phyloP scores from a whole-genome alignment of 2,113 vertebrate genomes.

The Octodon degus region DNA sequence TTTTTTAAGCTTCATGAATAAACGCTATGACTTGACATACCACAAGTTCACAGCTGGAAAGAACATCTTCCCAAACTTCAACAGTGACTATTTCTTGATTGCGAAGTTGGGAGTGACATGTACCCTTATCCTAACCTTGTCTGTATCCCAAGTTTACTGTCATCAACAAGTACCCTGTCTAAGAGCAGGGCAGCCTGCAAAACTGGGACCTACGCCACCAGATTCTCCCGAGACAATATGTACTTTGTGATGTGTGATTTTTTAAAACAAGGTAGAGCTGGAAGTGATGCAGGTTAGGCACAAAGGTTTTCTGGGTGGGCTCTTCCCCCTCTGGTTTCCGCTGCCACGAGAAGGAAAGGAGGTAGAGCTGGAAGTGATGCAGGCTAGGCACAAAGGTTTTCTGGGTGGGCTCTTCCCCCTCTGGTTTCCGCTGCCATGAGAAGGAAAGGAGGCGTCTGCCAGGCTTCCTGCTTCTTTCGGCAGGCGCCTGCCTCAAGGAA shows the following conservation, averaged over 20 bases:
- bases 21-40: not conserved
- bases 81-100: not conserved
- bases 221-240: not conserved
- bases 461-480: constrained; percentile 63
- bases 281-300: constrained; percentile 37
- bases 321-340: constrained; percentile 66
- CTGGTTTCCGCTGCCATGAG: constrained; percentile 47
- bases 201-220: not conserved
- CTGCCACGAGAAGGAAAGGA: constrained; percentile 55
- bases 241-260: not conserved
- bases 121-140: not conserved
- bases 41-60: not conserved
- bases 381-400: constrained; percentile 70
- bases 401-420: constrained; percentile 75
- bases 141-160: not conserved
- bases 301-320: constrained; percentile 79
- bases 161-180: not conserved
- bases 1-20: not conserved
- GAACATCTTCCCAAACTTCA: not conserved
- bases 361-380: constrained; percentile 19
- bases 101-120: not conserved
- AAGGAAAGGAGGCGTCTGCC: constrained; percentile 66
- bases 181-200: not conserved
- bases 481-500: not conserved
- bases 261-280: not conserved